Evolutionary conservation across 2,113 vertebrate genomes (phyloP).

Genomic region (Archocentrus centrarchus): DNA sequence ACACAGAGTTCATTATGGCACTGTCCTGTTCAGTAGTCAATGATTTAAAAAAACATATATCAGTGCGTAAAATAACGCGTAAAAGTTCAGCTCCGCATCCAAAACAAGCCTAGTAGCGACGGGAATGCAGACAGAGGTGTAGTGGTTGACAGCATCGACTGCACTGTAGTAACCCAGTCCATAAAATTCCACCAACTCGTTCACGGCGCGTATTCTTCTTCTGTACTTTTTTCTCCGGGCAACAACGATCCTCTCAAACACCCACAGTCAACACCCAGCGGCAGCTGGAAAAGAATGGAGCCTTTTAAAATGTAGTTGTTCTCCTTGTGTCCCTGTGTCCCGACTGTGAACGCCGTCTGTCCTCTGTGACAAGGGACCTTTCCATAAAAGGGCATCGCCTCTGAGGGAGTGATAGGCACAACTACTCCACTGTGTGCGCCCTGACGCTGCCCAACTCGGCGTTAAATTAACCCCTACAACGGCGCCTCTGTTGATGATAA

Average conservation of each 20-base stretch:
- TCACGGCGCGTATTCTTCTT: conserved; percentile 57
- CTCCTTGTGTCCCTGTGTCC: conserved; percentile 74
- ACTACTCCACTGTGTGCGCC: conserved; percentile 68
- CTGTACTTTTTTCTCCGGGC: conserved; percentile 56
- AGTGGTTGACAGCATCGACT: conserved; percentile 55
- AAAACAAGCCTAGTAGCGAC: conserved; percentile 33
- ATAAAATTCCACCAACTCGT: conserved; percentile 48
- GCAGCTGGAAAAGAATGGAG: conserved; percentile 65
- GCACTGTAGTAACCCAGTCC: conserved; percentile 42
- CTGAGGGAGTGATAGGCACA: conserved; percentile 73
- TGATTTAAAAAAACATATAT: not conserved
- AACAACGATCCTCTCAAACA: conserved; percentile 74
- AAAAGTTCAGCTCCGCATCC: conserved; percentile 57
- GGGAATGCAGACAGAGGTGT: conserved; percentile 23
- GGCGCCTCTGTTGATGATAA: conserved; percentile 53
- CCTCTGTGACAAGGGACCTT: conserved; percentile 74
- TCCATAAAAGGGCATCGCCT: conserved; percentile 82
- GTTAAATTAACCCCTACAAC: conserved; percentile 73
- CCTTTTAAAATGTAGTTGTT: conserved; percentile 69
- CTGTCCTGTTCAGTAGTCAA: not conserved
- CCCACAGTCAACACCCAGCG: conserved; percentile 72
- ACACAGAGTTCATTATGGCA: conserved; percentile 41
- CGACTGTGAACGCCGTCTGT: conserved; percentile 74
- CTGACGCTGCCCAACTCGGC: conserved; percentile 34
- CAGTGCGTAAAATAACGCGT: conserved; percentile 56